Base-by-base conservation (phyloP, 2,113 vertebrate genomes). In the Salvelinus alpinus region DNA sequence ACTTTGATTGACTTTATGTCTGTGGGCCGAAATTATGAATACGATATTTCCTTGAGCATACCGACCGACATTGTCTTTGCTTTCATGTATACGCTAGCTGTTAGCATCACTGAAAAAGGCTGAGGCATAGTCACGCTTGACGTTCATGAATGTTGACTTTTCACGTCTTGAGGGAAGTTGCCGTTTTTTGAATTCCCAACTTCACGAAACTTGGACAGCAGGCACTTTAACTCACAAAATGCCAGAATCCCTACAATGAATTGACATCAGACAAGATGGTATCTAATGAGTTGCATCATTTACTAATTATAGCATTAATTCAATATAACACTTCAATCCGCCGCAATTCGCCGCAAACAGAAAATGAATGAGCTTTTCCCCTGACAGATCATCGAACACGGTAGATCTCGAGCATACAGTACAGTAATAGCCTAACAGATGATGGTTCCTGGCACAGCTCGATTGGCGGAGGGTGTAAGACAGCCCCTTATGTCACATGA, bases 371-470 rank as follows among this genome's bases (percentile, higher is more conserved):
- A 78, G 77, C 79, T 73, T 76, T 64, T 75, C 73, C 44, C 24
- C 24, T 77, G 80, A 85, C 77, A 68, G 84, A 82, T 79, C 80
- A 81, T 75, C 72, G 75, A 64, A 77, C 74, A 67, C 59, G 77
- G 84, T 80, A 80, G 70, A 82, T 78, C 64, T 84, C 34, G 6
- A 48, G 76, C 86, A 82, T 71, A 79, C 78, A 67, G 82, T 76
- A 88, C 90, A 87, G 90, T 88, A 90, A 89, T 81, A 88, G 87
- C 84, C 75, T 34, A 86, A 87, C 90, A 91, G 89, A 91, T 90
- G 89, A 91, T 64, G 84, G 86, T 80, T 89, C 83, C 85, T 89
- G 90, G 89, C 87, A 91, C 78, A 57, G 82, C 54, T 79, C 62
- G 84, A 82, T 80, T 54, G 47, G 87, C 79, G 87, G 86, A 87